Base-by-base conservation (phyloP, 92 coral and sea anemone genomes). In the Porites lobata region DNA sequence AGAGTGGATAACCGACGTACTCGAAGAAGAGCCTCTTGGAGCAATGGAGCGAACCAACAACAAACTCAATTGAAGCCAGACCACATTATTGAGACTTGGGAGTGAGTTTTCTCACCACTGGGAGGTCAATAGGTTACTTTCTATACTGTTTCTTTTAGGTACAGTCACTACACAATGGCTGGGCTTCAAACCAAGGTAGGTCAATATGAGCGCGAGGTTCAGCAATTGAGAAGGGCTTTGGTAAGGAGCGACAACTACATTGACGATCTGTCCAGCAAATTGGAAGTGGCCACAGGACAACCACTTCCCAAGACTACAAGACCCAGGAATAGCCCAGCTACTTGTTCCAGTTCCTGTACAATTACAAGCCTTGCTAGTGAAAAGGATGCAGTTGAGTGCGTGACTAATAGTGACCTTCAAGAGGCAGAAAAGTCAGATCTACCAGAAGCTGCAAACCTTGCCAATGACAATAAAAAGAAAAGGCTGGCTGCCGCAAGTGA, bases 131-230 rank as follows among this genome's bases (percentile, higher is more conserved):
- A 29, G 32, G 47, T 38, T 38, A 38, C 47, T 38, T 38, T 38
- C 47, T 38, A n/a, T 18, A 18, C 24, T 67, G 72, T 67, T 21
- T 76, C 12, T 21, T 15, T 38, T 54, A 98, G 99, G 79, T 98
- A 90, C 47, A 94, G 98, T 54, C 95, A 94, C 72, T 98, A 96
- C 93, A 88, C 98, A 6, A 96, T 98, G 85, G 83, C 98, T 56
- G 99, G 96, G 19, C 90, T 98, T 76, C 95, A 96, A 84, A 94
- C 98, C 51, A 98, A 96, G 72, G 95, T 98, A 19, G 88, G 85
- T 59, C 98, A 98, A 89, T 98, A 98, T 82, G 99, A 98, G 75
- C 93, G 94, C 47, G 99, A 98, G 80, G 94, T 96, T 14, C 98
- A 96, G 47, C 99, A 94, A 47, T 89, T 98, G 32, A 88, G 90